Evolutionary conservation across 2,113 vertebrate genomes (phyloP), one percentile per base, ranked within the genome.

Genomic region (Leucosticte australis): DNA sequence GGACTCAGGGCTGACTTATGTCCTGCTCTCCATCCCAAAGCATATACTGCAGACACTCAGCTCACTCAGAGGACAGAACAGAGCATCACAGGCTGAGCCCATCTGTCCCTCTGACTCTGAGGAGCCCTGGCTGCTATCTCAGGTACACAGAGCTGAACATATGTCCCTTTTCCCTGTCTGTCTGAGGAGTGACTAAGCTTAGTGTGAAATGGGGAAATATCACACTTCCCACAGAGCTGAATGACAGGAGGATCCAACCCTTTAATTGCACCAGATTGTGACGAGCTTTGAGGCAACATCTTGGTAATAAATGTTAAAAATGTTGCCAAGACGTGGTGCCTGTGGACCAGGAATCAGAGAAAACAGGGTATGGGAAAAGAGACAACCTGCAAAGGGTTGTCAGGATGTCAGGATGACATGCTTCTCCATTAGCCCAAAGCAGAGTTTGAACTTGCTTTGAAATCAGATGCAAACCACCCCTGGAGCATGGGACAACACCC

Each of bases 131-230:
- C 59, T 94, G 67, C 42, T 63, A n/a, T 35, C 78, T 90, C 79
- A 79, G 82, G 79, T 80, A 90, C 46, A 13, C 26, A 65, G 55
- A 83, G 79, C 13, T 1, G 10, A 92, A 92, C 90, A 83, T 90
- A 94, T 83, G 92, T 92, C 82, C 50, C n/a, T 88, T 76, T 92
- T 90, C 55, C 39, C 46, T 92, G 39, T 57, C 82, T 90, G 46
- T 90, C 79, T 80, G 63, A 92, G 62, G 41, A 95, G 35, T 84
- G 85, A 95, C 85, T 92, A 94, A 95, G 57, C 63, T 65, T 82
- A 69, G 78, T 55, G 53, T 3, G 10, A 95, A 96, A 89, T 0
- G 5, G 84, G 63, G 89, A 95, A 95, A 76, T 94, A 92, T 73
- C 87, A 87, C 37, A 60, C 81, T 89, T 95, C 89, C 89, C 63